phyloP scores from a whole-genome alignment of 2,113 vertebrate genomes.

The Leiothrix lutea region DNA sequence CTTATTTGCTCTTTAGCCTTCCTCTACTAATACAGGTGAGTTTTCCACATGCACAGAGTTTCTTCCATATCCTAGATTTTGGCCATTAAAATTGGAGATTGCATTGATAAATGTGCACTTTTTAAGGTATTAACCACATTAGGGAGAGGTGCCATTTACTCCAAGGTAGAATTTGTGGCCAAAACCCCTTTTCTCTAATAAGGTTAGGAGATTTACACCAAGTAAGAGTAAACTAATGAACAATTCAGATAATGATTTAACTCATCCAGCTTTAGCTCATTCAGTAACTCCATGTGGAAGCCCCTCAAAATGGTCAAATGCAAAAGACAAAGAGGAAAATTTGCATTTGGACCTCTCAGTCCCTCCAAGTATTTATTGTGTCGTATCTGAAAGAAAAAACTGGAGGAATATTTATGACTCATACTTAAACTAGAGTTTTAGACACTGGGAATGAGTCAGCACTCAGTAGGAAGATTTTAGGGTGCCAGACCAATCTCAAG shows the following conservation, averaged over 20 bases:
- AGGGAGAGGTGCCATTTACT: background rate
- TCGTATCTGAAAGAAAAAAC: background rate
- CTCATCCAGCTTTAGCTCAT: background rate
- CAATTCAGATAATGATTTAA: background rate
- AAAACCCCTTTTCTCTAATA: background rate
- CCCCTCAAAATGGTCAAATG: background rate
- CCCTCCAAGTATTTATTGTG: background rate
- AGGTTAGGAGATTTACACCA: background rate
- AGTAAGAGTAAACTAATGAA: background rate
- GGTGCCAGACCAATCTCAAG: background rate
- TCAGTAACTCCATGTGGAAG: background rate
- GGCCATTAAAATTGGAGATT: background rate
- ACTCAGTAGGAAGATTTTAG: background rate
- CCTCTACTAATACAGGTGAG: background rate
- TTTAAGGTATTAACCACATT: background rate
- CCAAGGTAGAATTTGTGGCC: background rate
- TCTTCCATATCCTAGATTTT: background rate
- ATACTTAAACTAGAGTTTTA: background rate
- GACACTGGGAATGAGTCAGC: background rate
- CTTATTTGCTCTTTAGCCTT: background rate
- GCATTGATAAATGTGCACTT: background rate
- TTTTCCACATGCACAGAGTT: background rate
- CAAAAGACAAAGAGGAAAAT: background rate
- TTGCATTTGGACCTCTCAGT: background rate
- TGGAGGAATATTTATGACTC: background rate